Base-by-base conservation (phyloP, 2,888 invertebrate genomes). In the Rotaria sp. region DNA sequence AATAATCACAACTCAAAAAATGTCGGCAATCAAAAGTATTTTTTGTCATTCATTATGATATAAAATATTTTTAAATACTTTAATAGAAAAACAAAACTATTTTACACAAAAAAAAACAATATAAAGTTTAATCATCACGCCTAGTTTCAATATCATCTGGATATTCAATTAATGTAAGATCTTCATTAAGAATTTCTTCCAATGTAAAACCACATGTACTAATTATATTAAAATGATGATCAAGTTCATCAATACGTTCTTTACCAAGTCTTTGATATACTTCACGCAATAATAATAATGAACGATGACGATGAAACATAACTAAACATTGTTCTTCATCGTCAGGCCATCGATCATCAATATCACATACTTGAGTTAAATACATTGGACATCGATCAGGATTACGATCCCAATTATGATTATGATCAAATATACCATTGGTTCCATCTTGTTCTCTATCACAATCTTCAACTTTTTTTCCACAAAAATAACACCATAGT, bases 261-360 rank as follows among this genome's bases (percentile, higher is more conserved):
- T n/a, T 5, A 11, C 80, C 80, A 26, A 80, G 24, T 80, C n/a
- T 80, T 5, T 80, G n/a, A n/a, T 1, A 80, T 13, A 13, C 80
- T 80, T 80, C 80, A 2, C 45, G 45, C 45, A 80, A n/a, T n/a
- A 41, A 80, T 26, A 10, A 26, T 80, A 80, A 45, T n/a, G 45
- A 45, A 11, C 80, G 45, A 24, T 45, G 4, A 26, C 80, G 80
- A 45, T 80, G 80, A 80, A 80, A 80, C 26, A 45, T 26, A 26
- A 3, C 80, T 80, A 80, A 80, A n/a, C 80, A 80, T 80, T 80
- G 45, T 11, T 4, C 26, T 45, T 80, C 80, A 80, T 80, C 80
- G 1, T 45, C 80, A n/a, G 41, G 26, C 80, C 80, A 80, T 45
- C 45, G 45, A 15, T 41, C 3, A 80, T 80, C 45, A n/a, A 80